phyloP scores from a whole-genome alignment of 2,888 invertebrate species.

The Drosophila aldrichi region DNA sequence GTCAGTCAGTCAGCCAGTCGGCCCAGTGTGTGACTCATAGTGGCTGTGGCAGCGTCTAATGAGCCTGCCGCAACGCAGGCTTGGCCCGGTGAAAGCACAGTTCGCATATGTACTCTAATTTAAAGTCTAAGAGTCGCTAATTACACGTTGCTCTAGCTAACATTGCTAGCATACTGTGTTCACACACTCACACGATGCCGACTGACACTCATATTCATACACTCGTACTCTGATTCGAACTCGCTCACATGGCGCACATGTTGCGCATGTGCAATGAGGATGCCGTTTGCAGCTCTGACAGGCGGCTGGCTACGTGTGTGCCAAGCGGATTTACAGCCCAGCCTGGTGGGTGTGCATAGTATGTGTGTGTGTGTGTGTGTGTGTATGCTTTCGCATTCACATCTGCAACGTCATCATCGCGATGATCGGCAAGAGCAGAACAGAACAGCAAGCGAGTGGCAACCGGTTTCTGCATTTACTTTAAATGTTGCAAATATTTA shows the following conservation, averaged over 20 bases:
- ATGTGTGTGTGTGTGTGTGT: conserved; percentile 24
- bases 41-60: conserved; percentile 52
- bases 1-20: conserved; percentile 39
- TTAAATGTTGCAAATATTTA: conserved; percentile 76
- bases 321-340: conserved; percentile 70
- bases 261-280: conserved; percentile 76
- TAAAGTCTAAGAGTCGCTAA: conserved; percentile 63
- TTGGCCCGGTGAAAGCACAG: conserved; percentile 64
- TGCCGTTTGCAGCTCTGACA: conserved; percentile 43
- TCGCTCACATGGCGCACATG: conserved; percentile 48
- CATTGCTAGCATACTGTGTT: conserved; percentile 7
- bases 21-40: conserved; percentile 65
- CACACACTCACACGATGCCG: conserved; percentile 24
- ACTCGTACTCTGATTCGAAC: conserved; percentile 8
- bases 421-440: conserved; percentile 38
- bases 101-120: conserved; percentile 68
- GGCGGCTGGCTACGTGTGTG: conserved; percentile 67
- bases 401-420: conserved; percentile 64
- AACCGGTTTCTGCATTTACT: conserved; percentile 74
- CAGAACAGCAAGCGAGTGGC: conserved; percentile 33
- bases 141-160: conserved; percentile 55
- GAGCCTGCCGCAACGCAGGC: conserved; percentile 53
- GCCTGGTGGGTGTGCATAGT: conserved; percentile 40
- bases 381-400: conserved; percentile 39
- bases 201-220: conserved; percentile 25